A percentile compares a stretch with the other conserved stretches of the same genome.
Conservation (phyloP, 1,140 invertebrate species). For the Theocolax elegans region DNA sequence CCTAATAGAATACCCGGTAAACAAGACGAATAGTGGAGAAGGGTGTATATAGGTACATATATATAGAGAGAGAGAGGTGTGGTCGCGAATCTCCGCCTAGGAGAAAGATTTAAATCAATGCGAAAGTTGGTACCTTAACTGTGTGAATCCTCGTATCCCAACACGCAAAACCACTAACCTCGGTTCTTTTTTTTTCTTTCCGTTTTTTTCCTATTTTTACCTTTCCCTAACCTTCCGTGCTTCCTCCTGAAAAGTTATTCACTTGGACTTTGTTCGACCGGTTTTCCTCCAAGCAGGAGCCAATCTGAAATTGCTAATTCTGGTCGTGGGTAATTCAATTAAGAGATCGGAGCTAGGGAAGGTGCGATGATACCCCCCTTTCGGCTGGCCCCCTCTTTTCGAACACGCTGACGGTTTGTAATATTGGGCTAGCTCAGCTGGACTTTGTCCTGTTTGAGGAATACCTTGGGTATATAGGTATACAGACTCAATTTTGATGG, state of each 20-base stretch:
- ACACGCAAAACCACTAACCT: neutral
- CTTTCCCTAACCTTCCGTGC: neutral
- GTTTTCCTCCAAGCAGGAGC: slow-evolving; percentile 35
- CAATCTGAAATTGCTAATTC: slow-evolving; percentile 64
- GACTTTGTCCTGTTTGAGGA: too few relatives aligned
- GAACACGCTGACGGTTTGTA: too few relatives aligned
- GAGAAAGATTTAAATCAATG: slow-evolving; percentile 32
- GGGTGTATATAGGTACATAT: too few relatives aligned
- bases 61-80: neutral
- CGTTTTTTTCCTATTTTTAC: too few relatives aligned
- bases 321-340: slow-evolving; percentile 64
- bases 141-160: slow-evolving; percentile 4
- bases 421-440: too few relatives aligned
- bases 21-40: slow-evolving; percentile 3
- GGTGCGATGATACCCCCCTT: too few relatives aligned
- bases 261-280: slow-evolving; percentile 22
- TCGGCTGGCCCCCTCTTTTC: too few relatives aligned
- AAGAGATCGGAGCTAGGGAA: slow-evolving; percentile 52
- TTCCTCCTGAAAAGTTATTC: slow-evolving; percentile 36
- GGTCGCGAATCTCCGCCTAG: neutral
- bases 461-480: too few relatives aligned
- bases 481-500: too few relatives aligned
- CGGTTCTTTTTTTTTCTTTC: neutral
- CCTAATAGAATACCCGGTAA: slow-evolving; percentile 16
- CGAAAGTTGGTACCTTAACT: slow-evolving; percentile 5